Evolutionary conservation across 2,113 vertebrate genomes (phyloP).

Genomic region (Prolemur simus): DNA sequence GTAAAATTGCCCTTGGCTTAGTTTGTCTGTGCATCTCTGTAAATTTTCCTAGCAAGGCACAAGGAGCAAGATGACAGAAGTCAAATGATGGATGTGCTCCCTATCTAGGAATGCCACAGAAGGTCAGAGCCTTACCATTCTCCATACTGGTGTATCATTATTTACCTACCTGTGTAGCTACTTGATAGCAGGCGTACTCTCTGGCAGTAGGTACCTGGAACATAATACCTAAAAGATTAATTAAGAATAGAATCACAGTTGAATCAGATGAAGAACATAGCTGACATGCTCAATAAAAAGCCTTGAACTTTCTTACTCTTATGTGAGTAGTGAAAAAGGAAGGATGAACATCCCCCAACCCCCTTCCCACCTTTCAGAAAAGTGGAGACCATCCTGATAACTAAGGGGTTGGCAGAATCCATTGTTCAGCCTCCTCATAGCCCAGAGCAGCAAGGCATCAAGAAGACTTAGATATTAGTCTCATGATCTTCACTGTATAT

Average conservation of each 20-base stretch:
- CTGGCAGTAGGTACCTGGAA: background rate
- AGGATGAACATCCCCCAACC: rapidly evolving
- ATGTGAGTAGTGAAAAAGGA: background rate
- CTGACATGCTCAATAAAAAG: background rate
- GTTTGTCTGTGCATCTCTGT: background rate
- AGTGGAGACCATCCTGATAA: background rate
- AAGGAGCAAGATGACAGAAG: background rate
- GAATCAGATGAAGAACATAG: background rate
- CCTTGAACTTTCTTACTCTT: background rate
- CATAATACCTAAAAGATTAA: background rate
- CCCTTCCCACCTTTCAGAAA: background rate
- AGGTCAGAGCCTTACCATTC: background rate
- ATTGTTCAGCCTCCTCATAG: background rate
- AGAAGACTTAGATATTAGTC: too few species aligned
- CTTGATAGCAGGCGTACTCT: background rate
- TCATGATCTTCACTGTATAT: background rate
- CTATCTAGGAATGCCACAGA: background rate
- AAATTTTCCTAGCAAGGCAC: background rate
- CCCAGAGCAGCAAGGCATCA: background rate
- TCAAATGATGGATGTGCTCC: background rate
- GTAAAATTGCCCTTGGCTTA: background rate
- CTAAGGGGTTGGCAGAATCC: background rate
- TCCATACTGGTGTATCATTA: background rate
- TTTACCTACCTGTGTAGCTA: background rate
- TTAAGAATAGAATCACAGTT: background rate